Percentiles rank a stretch among this genome's conserved stretches.
Conservation (phyloP, 2,888 invertebrate genomes). For the Chalcis sispes region DNA sequence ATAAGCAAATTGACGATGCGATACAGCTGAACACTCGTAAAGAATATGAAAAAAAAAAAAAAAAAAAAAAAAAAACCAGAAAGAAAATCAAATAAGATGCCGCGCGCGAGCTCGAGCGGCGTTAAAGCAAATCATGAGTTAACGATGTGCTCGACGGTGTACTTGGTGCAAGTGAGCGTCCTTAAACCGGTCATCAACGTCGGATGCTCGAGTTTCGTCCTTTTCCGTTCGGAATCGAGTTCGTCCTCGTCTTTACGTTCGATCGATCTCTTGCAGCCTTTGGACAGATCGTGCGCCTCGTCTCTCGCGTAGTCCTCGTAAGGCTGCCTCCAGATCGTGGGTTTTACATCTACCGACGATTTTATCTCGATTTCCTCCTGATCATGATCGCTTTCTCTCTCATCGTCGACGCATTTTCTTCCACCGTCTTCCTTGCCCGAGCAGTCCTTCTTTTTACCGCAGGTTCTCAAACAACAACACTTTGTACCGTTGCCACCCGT, state of each 20-base stretch:
- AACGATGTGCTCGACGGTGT: constrained; percentile 74
- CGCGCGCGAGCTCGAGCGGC: too few relatives aligned
- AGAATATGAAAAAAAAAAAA: background rate
- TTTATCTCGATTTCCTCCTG: constrained; percentile 43
- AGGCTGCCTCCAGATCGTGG: constrained; percentile 28
- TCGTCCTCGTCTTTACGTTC: constrained; percentile 11
- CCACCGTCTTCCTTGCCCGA: constrained; percentile 60
- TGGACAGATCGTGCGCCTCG: constrained; percentile 29
- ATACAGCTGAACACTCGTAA: background rate
- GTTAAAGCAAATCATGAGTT: constrained; percentile 66
- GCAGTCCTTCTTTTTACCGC: constrained; percentile 72
- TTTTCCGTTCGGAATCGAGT: background rate
- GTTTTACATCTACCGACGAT: background rate
- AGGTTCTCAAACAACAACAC: constrained; percentile 78
- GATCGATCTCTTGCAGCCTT: constrained; percentile 16
- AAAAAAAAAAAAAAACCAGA: background rate
- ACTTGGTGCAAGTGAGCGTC: constrained; percentile 69
- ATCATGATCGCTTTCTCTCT: constrained; percentile 56
- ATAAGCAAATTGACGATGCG: too few relatives aligned
- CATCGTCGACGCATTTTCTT: constrained; percentile 59
- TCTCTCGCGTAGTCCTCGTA: constrained; percentile 16
- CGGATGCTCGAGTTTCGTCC: constrained; percentile 41
- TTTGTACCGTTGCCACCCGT: constrained; percentile 62
- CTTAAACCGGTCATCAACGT: constrained; percentile 60
- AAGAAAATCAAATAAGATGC: background rate